Base-by-base conservation (phyloP, 2,797 vertebrate species). In the Sphaeramia orbicularis region DNA sequence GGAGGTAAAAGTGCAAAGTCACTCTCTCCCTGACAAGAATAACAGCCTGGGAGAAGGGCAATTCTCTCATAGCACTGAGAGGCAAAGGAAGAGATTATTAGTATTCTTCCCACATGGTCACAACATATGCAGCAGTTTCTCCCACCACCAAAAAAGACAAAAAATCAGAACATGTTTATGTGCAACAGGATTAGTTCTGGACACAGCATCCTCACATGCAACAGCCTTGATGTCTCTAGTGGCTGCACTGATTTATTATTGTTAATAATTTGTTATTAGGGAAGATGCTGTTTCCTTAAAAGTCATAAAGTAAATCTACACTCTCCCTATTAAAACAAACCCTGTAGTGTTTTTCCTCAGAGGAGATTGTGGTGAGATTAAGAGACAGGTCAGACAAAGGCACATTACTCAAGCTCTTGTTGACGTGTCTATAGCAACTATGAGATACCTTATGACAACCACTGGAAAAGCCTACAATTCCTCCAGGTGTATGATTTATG, bases 31-130 rank as follows among this genome's bases (percentile, higher is more conserved):
- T 84, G 83, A 86, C 83, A 79, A 80, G 83, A 90, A 83, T 73
- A 90, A 87, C 81, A 84, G 77, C 71, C 77, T 63, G 74, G 73
- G 86, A 87, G 84, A 88, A 92, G 88, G 89, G 88, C 86, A 89
- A 79, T 84, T 80, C 74, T 81, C 86, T 85, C 77, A 77, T 67
- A 85, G 63, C 85, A 74, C 83, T 19, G 69, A 86, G 89, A 85
- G 75, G 80, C 74, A 67, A 63, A 57, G 55, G 45, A 80, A 61
- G 53, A 24, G n/a, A 58, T 74, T 65, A 89, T 89, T 88, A 85
- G 82, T 82, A 91, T 89, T 83, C 86, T 49, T 61, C 73, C 69
- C 82, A 85, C 87, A 62, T 53, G 51, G 27, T 45, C 42, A 37
- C 77, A 59, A 73, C 74, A 83, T 88, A 83, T 79, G 70, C 78